Evolutionary conservation across 2,113 vertebrate genomes (phyloP).

Genomic region (Noturus placidus): DNA sequence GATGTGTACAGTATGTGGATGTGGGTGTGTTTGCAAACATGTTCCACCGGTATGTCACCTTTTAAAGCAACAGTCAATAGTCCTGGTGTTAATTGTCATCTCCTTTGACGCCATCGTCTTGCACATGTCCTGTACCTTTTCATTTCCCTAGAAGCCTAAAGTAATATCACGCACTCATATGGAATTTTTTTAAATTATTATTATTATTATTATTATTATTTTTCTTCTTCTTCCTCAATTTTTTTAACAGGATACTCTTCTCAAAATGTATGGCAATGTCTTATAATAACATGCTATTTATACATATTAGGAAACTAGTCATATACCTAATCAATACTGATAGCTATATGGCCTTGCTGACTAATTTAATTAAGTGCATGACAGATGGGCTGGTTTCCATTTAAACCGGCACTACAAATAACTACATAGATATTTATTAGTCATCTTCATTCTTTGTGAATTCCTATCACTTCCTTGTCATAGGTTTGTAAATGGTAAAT

Average conservation of each 20-base stretch:
- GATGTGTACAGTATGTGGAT: neutral
- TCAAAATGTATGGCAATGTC: neutral
- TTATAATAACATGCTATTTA: neutral
- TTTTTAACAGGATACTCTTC: neutral
- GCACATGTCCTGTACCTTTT: neutral
- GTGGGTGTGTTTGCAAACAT: slow-evolving; percentile 17
- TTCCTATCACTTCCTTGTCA: neutral
- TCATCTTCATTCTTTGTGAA: neutral
- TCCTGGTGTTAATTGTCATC: neutral
- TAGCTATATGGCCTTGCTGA: neutral
- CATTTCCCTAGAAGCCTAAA: neutral
- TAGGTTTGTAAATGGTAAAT: neutral
- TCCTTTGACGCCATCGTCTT: neutral
- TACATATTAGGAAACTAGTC: neutral
- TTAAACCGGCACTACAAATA: neutral
- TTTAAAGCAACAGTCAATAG: neutral
- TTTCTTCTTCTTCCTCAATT: no score
- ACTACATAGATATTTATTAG: neutral
- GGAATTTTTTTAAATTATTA: no score
- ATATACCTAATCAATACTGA: neutral
- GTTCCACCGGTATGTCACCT: slow-evolving; percentile 1
- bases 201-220: no score
- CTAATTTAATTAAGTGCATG: neutral
- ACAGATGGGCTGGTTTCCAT: neutral
- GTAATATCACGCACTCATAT: neutral